These are phyloP conservation scores for Tipula helvola DNA, from an alignment of 2,888 invertebrate species.

Conservation along the genomic window DNA sequence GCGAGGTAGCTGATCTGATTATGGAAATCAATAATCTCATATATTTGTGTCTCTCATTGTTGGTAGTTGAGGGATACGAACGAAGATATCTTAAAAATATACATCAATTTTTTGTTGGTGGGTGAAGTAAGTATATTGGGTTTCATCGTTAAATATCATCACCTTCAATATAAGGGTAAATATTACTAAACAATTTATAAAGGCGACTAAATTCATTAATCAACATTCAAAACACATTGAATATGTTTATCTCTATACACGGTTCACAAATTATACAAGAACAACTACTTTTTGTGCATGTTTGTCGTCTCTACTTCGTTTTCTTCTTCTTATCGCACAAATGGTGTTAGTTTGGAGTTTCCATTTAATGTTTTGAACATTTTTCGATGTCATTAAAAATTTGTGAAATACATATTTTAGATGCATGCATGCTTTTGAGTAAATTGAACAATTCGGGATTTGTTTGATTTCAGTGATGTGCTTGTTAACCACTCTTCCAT, in stretches of 20 bases:
- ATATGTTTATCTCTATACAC: neutral
- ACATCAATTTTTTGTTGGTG: neutral
- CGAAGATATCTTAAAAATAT: neutral
- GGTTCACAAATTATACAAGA: conserved; percentile 4
- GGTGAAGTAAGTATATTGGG: neutral
- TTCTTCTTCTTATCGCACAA: neutral
- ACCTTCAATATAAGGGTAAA: neutral
- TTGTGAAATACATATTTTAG: neutral
- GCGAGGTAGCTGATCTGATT: neutral
- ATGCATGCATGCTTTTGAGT: neutral
- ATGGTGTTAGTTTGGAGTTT: neutral
- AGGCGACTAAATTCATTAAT: neutral
- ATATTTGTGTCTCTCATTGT: neutral
- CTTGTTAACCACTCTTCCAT: too few relatives aligned
- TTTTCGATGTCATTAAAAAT: neutral
- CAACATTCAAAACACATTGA: neutral
- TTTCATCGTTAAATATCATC: neutral
- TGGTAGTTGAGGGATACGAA: neutral
- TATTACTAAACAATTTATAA: neutral
- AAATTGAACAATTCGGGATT: neutral
- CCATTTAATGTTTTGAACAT: neutral
- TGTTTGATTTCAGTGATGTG: neutral
- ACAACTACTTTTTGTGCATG: neutral
- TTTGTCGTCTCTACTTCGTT: neutral
- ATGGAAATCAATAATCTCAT: neutral